Evolutionary conservation across 2,113 vertebrate species (phyloP).

Genomic region (Nymphicus hollandicus): DNA sequence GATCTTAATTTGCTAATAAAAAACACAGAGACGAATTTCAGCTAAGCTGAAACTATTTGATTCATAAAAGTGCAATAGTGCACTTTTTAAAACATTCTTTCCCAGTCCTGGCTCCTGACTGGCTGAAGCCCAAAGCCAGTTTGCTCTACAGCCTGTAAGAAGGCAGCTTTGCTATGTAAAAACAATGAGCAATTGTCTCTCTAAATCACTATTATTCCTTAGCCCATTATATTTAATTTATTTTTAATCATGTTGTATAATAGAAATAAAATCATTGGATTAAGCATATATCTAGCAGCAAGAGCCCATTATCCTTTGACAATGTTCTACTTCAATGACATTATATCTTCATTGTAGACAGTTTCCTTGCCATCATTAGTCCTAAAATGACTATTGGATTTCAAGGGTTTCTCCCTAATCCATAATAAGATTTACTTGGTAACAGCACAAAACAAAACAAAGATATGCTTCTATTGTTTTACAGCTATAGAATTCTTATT

Average conservation of each 20-base stretch:
- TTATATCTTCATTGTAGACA: constrained; percentile 56
- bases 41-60: constrained; percentile 30
- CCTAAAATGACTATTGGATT: constrained; percentile 68
- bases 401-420: constrained; percentile 69
- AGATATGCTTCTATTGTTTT: constrained; percentile 57
- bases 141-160: not conserved
- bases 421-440: constrained; percentile 67
- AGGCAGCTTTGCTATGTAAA: constrained; percentile 1
- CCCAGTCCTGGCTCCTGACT: not conserved
- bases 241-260: constrained; percentile 66
- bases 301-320: constrained; percentile 61
- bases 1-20: constrained; percentile 63
- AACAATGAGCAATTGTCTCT: constrained; percentile 57
- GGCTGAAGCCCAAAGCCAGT: constrained; percentile 14
- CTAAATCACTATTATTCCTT: constrained; percentile 65
- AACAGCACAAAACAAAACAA: constrained; percentile 70
- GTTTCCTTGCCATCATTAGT: constrained; percentile 65
- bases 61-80: constrained; percentile 31
- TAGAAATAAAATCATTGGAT: constrained; percentile 61
- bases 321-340: constrained; percentile 61
- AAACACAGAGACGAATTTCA: constrained; percentile 39
- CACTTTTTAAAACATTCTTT: constrained; percentile 21
- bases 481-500: constrained; percentile 23
- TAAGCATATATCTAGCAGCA: constrained; percentile 57
- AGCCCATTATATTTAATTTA: constrained; percentile 70